These are phyloP conservation scores for Teleopsis dalmanni DNA, from an alignment of 1,140 invertebrate species.

Conservation along the genomic window DNA sequence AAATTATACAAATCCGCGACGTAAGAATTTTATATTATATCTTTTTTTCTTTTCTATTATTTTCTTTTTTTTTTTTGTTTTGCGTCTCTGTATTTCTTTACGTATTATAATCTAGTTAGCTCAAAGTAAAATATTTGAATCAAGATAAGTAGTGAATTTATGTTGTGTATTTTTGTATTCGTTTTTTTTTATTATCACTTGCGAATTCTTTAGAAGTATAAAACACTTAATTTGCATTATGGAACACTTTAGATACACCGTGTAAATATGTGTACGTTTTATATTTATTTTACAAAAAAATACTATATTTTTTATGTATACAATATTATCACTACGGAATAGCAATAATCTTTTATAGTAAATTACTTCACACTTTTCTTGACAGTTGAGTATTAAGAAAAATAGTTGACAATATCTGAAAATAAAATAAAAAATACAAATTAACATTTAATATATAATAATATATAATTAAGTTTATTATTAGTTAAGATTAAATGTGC, in stretches of 20 bases:
- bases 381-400: too few relatives aligned
- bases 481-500: too few relatives aligned
- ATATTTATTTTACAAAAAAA: too few relatives aligned
- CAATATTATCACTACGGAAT: too few relatives aligned
- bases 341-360: too few relatives aligned
- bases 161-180: constrained; percentile 2
- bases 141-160: constrained; percentile 5
- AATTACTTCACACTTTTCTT: too few relatives aligned
- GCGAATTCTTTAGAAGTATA: constrained; percentile 20
- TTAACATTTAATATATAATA: too few relatives aligned
- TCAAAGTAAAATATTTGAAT: constrained; percentile 10
- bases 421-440: too few relatives aligned
- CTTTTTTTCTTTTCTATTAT: background rate
- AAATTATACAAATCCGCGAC: background rate
- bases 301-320: too few relatives aligned
- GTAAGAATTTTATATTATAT: background rate
- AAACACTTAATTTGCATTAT: constrained; percentile 31
- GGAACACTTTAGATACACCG: constrained; percentile 20
- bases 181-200: constrained; percentile 23
- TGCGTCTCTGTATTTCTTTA: background rate
- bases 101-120: constrained; percentile 2
- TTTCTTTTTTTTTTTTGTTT: background rate
- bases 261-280: too few relatives aligned
- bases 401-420: too few relatives aligned
- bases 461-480: too few relatives aligned